A percentile compares a stretch with the other conserved stretches of the same genome.
These are phyloP conservation scores for Ibidorhyncha struthersii DNA, from an alignment of 2,113 vertebrate species.

Conservation along the genomic window DNA sequence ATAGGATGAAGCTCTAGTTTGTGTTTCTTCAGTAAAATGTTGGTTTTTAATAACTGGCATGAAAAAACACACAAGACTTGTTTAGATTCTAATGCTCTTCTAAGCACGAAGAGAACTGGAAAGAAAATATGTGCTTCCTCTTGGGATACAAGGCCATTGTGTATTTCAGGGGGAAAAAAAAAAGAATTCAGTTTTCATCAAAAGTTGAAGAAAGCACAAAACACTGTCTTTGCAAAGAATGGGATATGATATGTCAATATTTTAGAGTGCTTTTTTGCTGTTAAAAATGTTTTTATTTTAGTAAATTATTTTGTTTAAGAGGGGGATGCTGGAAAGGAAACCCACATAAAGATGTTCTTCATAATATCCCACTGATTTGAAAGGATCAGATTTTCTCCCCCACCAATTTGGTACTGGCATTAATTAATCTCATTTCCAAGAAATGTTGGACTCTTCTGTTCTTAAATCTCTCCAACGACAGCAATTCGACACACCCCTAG, in stretches of 20 bases:
- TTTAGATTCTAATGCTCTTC: neutral
- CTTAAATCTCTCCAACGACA: neutral
- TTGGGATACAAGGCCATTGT: neutral
- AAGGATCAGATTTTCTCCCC: constrained; percentile 7
- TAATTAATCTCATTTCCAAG: constrained; percentile 7
- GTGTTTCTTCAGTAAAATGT: neutral
- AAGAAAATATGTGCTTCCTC: neutral
- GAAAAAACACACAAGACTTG: neutral
- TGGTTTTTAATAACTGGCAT: neutral
- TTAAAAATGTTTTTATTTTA: neutral
- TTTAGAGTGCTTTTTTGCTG: neutral
- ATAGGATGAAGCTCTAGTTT: neutral
- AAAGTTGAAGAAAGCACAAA: neutral
- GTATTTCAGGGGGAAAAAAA: neutral
- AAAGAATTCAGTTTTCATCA: neutral
- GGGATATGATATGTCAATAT: neutral
- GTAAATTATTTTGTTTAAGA: neutral
- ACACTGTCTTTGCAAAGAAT: neutral
- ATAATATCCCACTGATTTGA: neutral
- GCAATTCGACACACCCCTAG: neutral
- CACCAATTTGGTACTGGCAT: neutral
- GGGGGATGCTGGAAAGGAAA: neutral
- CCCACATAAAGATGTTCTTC: neutral
- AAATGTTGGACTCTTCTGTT: neutral
- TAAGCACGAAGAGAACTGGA: neutral